These are phyloP conservation scores for Fulmarus glacialis DNA, from an alignment of 2,113 vertebrate species.

Conservation along the genomic window DNA sequence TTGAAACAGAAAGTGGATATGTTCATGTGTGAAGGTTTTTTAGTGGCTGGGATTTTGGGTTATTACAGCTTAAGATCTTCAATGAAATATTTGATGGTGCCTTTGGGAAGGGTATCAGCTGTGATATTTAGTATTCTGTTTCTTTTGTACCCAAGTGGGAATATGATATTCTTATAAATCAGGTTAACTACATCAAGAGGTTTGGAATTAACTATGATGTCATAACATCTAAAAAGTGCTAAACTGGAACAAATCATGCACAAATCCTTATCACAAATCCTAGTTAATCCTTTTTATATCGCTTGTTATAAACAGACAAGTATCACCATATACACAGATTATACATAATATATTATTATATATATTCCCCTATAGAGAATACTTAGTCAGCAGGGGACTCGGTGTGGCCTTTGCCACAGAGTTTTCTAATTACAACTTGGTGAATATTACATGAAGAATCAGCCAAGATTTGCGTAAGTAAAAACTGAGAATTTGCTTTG, in stretches of 20 bases:
- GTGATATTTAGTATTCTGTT: conserved; percentile 1
- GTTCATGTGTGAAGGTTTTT: neutral
- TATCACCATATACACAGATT: neutral
- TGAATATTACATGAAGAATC: neutral
- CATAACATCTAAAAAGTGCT: neutral
- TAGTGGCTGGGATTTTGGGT: conserved; percentile 1
- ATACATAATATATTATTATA: neutral
- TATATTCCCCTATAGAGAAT: neutral
- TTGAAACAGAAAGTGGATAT: conserved; percentile 19
- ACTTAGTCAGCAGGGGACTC: neutral
- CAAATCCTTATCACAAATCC: conserved; percentile 39
- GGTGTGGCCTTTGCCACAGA: neutral
- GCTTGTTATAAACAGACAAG: neutral
- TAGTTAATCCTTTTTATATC: conserved; percentile 43
- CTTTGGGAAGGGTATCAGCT: conserved; percentile 21
- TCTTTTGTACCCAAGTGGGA: neutral
- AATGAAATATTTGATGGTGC: neutral
- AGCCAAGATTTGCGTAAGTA: neutral
- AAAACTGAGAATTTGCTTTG: neutral
- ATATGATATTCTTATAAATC: conserved; percentile 18
- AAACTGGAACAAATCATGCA: conserved; percentile 2
- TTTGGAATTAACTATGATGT: conserved; percentile 16
- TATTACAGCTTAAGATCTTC: neutral
- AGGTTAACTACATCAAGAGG: conserved; percentile 24
- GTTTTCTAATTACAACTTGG: neutral